A percentile compares a stretch with the other conserved stretches of the same genome.
These are phyloP conservation scores for Dasyornis broadbenti DNA, from an alignment of 2,113 vertebrate genomes.

Conservation along the genomic window DNA sequence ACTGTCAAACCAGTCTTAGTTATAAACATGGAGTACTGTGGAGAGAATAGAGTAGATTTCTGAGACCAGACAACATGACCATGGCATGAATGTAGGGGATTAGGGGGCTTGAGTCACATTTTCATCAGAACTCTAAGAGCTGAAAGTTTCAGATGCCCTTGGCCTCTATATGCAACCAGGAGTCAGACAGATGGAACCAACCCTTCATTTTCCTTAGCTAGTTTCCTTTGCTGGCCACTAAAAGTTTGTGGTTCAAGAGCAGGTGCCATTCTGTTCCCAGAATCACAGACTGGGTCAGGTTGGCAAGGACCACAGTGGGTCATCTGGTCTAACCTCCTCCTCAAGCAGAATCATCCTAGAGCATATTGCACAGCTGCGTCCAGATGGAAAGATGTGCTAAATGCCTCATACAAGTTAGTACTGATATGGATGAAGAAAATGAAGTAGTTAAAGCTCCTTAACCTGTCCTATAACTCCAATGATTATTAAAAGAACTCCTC, in stretches of 20 bases:
- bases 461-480: not conserved
- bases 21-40: not conserved
- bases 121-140: not conserved
- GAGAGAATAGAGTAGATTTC: not conserved
- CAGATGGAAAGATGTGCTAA: not conserved
- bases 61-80: not conserved
- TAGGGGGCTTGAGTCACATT: not conserved
- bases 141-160: not conserved
- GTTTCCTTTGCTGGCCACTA: not conserved
- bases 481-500: not conserved
- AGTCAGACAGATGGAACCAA: not conserved
- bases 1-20: not conserved
- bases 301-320: not conserved
- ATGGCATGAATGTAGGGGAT: not conserved
- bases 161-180: not conserved
- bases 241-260: not conserved
- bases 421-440: not conserved
- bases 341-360: not conserved
- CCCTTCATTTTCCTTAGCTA: not conserved
- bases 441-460: not conserved
- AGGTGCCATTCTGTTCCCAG: not conserved
- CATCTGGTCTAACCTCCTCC: not conserved
- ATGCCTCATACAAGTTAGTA: not conserved
- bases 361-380: not conserved
- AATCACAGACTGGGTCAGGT: not conserved